phyloP scores from a whole-genome alignment of 2,888 invertebrate genomes.

The Bimastos eiseni region DNA sequence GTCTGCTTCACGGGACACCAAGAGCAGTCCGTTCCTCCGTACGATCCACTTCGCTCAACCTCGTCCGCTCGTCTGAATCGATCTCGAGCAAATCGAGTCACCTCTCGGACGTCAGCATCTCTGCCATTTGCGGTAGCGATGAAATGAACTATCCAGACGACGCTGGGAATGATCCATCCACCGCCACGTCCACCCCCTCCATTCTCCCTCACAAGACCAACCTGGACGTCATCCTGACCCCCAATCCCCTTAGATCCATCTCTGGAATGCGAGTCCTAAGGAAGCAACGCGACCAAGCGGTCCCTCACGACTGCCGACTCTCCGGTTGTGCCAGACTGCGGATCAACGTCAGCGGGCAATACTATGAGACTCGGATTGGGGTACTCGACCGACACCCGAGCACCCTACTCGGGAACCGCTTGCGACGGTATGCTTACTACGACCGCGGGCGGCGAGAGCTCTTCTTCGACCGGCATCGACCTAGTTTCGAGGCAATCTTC shows the following conservation, averaged over 20 bases:
- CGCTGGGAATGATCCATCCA: background rate
- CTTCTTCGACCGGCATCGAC: constrained; percentile 61
- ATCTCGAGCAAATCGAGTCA: background rate
- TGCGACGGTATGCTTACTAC: constrained; percentile 56
- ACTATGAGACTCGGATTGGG: constrained; percentile 58
- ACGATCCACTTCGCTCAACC: background rate
- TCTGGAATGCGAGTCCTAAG: background rate
- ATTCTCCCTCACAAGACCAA: background rate
- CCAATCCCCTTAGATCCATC: background rate
- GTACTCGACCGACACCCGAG: constrained; percentile 58
- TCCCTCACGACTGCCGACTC: background rate
- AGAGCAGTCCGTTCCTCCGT: background rate
- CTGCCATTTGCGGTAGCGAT: background rate
- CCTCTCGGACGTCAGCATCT: background rate
- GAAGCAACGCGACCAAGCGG: background rate
- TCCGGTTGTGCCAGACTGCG: constrained; percentile 51
- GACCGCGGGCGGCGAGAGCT: constrained; percentile 57
- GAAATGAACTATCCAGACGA: background rate
- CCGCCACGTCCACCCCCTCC: background rate
- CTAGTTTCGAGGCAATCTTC: constrained; percentile 61
- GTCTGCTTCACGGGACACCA: background rate
- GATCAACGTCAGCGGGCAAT: constrained; percentile 61
- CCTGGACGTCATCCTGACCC: background rate
- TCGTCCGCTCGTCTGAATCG: background rate
- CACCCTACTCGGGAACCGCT: constrained; percentile 59